Conservation (phyloP, 1,140 invertebrate genomes). For the Drosophila insularis region DNA sequence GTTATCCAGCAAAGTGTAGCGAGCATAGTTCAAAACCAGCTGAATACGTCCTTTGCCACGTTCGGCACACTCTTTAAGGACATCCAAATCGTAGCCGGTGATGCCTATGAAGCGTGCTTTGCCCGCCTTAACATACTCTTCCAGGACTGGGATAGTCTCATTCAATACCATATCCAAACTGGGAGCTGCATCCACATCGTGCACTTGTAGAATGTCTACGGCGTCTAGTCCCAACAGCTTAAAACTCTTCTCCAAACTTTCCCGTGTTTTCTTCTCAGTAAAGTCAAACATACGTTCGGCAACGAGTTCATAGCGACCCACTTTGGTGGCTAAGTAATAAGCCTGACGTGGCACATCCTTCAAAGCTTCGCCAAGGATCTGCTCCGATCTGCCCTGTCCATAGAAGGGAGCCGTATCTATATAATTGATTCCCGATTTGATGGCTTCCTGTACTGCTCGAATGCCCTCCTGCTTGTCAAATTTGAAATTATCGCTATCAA, state of each 20-base stretch:
- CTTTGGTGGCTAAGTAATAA: conserved; percentile 97
- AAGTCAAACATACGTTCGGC: conserved; percentile 93
- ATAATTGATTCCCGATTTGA: conserved; percentile 93
- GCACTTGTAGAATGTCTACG: conserved; percentile 94
- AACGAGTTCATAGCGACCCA: conserved; percentile 91
- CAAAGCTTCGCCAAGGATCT: conserved; percentile 91
- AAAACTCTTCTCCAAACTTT: conserved; percentile 90
- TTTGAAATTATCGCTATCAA: conserved; percentile 29
- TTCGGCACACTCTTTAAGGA: conserved; percentile 89
- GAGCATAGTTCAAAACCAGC: conserved; percentile 90
- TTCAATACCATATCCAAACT: conserved; percentile 90
- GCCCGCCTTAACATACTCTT: conserved; percentile 87
- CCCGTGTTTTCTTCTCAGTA: conserved; percentile 87
- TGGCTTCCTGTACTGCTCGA: conserved; percentile 87
- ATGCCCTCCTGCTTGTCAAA: conserved; percentile 86
- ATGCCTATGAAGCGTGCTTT: conserved; percentile 93
- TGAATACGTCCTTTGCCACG: conserved; percentile 84
- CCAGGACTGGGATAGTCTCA: conserved; percentile 93
- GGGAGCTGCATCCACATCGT: conserved; percentile 63
- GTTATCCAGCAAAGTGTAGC: conserved; percentile 92
- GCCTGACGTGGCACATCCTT: conserved; percentile 89
- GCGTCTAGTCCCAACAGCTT: conserved; percentile 89
- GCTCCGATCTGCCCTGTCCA: conserved; percentile 92
- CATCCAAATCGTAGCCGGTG: conserved; percentile 92
- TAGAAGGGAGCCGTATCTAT: conserved; percentile 96